Conservation (phyloP, 2,113 vertebrate genomes). For the Chloropsis hardwickii region DNA sequence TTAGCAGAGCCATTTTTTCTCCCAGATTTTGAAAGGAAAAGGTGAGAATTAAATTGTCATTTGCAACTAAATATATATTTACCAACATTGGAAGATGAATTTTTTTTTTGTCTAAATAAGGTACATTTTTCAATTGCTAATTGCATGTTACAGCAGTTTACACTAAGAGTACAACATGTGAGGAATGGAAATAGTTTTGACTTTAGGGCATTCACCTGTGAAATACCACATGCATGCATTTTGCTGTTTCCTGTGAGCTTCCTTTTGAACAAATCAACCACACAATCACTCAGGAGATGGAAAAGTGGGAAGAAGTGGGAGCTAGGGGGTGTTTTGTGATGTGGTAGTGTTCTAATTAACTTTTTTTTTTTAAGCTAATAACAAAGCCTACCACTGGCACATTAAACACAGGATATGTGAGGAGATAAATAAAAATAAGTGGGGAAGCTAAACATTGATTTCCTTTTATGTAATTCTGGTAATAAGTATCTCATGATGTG, state of each 20-base stretch:
- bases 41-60: background rate
- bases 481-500: background rate
- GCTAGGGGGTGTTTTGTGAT: background rate
- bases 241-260: background rate
- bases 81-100: background rate
- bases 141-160: background rate
- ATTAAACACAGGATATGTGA: background rate
- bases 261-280: background rate
- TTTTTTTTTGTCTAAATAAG: background rate
- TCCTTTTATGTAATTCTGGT: background rate
- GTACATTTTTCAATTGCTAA: background rate
- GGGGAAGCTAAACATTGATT: background rate
- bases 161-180: background rate
- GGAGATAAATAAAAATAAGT: slow-evolving; percentile 16
- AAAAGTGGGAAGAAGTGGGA: background rate
- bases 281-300: background rate
- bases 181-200: background rate
- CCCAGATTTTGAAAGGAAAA: background rate
- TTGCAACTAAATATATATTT: background rate
- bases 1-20: background rate
- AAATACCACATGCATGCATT: background rate
- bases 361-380: background rate
- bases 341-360: background rate
- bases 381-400: background rate
- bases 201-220: background rate